Evolutionary conservation across 2,888 invertebrate species (phyloP).

Genomic region (Mythimna impura): DNA sequence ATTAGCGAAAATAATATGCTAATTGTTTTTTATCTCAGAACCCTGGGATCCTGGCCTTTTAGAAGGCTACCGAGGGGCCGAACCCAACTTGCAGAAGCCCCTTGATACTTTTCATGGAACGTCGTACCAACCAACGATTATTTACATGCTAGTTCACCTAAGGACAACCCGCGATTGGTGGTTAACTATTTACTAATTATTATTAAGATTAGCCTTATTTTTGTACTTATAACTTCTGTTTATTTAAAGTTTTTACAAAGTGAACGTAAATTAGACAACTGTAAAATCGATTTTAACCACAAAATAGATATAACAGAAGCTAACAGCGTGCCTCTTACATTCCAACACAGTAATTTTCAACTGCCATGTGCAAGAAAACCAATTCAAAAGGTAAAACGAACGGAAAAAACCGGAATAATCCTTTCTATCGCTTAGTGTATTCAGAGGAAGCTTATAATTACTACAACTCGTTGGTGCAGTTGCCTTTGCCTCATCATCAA

Average conservation of each 20-base stretch:
- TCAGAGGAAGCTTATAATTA: constrained; percentile 76
- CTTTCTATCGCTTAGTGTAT: constrained; percentile 69
- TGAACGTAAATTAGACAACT: background rate
- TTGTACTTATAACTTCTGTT: background rate
- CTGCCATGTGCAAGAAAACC: constrained; percentile 38
- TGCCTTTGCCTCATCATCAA: constrained; percentile 73
- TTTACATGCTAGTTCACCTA: too few relatives aligned
- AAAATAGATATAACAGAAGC: constrained; percentile 16
- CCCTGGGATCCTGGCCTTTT: too few relatives aligned
- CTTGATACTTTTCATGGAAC: too few relatives aligned
- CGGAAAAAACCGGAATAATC: constrained; percentile 65
- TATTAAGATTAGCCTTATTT: background rate
- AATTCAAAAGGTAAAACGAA: constrained; percentile 29
- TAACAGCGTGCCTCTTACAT: background rate
- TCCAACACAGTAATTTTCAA: background rate
- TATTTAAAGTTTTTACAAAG: background rate
- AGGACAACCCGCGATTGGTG: too few relatives aligned
- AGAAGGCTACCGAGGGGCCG: too few relatives aligned
- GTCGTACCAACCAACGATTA: too few relatives aligned
- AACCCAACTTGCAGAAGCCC: too few relatives aligned
- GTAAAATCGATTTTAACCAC: constrained; percentile 10
- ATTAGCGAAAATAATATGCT: background rate
- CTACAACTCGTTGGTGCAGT: constrained; percentile 72
- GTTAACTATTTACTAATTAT: background rate
- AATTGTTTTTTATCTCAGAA: too few relatives aligned